Percentiles rank a stretch among this genome's conserved stretches.
These are phyloP conservation scores for Halyomorpha halys DNA, from an alignment of 1,140 invertebrate genomes.

Conservation along the genomic window DNA sequence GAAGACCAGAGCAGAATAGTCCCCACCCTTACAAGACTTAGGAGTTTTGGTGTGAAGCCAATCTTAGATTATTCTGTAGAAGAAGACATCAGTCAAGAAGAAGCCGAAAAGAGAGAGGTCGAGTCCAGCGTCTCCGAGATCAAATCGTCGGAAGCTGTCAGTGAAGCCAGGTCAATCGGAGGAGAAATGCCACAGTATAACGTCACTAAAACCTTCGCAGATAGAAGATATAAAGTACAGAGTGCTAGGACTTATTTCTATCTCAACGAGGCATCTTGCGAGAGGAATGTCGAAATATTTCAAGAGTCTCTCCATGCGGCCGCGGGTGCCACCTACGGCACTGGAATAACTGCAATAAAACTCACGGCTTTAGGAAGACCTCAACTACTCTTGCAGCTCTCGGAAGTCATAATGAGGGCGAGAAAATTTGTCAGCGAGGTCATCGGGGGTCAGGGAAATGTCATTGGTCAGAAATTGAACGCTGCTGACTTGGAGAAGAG, in stretches of 20 bases:
- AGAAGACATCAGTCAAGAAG: constrained; percentile 85
- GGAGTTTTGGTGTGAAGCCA: constrained; percentile 93
- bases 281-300: constrained; percentile 95
- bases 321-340: constrained; percentile 81
- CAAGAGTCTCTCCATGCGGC: constrained; percentile 91
- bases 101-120: constrained; percentile 82
- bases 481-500: constrained; percentile 81
- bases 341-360: constrained; percentile 67
- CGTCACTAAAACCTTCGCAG: constrained; percentile 87
- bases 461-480: constrained; percentile 70
- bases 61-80: constrained; percentile 98
- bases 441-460: constrained; percentile 62
- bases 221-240: constrained; percentile 83
- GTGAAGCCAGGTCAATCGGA: constrained; percentile 20
- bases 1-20: constrained; percentile 80
- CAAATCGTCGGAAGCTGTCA: constrained; percentile 15
- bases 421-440: constrained; percentile 85
- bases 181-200: constrained; percentile 65
- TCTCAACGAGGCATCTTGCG: constrained; percentile 92
- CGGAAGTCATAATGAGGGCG: constrained; percentile 91
- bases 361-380: neutral
- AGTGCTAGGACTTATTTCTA: constrained; percentile 98
- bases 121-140: constrained; percentile 37
- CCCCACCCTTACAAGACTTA: constrained; percentile 69
- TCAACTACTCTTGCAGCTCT: constrained; percentile 92